phyloP scores from a whole-genome alignment of 2,888 invertebrate species.

The Acleris cristana region DNA sequence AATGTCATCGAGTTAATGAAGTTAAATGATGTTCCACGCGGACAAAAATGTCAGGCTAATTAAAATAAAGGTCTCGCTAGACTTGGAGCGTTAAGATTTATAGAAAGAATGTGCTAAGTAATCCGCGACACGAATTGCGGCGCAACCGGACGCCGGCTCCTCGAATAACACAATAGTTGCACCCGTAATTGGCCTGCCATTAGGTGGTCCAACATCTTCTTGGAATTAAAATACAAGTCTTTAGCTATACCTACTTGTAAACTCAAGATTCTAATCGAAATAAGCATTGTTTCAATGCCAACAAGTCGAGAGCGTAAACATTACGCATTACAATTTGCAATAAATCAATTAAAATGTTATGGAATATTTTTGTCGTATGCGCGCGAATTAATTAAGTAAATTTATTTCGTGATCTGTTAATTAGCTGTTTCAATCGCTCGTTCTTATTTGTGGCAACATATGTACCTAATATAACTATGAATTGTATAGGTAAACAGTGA shows the following conservation, averaged over 20 bases:
- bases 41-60: constrained; percentile 20
- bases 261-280: constrained; percentile 40
- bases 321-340: too few relatives aligned
- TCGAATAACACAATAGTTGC: constrained; percentile 39
- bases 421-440: constrained; percentile 1
- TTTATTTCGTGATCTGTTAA: not conserved
- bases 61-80: constrained; percentile 30
- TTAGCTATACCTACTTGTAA: constrained; percentile 30
- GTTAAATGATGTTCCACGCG: constrained; percentile 27
- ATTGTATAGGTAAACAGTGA: constrained; percentile 9
- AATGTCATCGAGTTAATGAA: constrained; percentile 28
- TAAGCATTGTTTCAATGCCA: constrained; percentile 19
- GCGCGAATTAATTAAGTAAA: too few relatives aligned
- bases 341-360: too few relatives aligned
- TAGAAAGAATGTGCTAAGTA: constrained; percentile 37
- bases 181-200: constrained; percentile 42
- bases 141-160: constrained; percentile 38
- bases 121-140: constrained; percentile 42
- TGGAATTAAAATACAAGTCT: constrained; percentile 46
- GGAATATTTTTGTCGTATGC: too few relatives aligned
- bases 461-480: not conserved
- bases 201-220: constrained; percentile 58
- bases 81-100: constrained; percentile 32
- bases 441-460: constrained; percentile 3
- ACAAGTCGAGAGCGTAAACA: not conserved